Conservation (phyloP, 2,113 vertebrate species). For the Varanus komodoensis region DNA sequence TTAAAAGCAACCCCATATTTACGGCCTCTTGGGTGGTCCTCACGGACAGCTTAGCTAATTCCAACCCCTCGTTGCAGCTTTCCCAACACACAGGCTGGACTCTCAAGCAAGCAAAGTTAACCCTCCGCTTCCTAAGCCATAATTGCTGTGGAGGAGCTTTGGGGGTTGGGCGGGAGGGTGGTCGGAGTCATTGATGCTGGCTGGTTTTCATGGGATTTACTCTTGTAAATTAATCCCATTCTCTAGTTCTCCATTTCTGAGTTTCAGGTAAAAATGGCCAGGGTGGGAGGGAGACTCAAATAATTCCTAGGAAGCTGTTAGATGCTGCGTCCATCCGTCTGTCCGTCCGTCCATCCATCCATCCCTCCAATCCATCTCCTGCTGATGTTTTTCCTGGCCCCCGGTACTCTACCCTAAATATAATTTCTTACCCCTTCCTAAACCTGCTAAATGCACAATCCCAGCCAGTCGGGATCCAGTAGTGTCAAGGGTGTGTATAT, state of each 20-base stretch:
- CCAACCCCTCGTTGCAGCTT: conserved; percentile 65
- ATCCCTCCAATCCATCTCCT: background rate
- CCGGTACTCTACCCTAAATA: background rate
- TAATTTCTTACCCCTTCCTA: background rate
- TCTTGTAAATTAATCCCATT: background rate
- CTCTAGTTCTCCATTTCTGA: background rate
- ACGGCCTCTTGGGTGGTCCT: conserved; percentile 75
- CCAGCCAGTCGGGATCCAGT: background rate
- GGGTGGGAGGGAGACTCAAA: background rate
- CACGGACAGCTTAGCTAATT: conserved; percentile 63
- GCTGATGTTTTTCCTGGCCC: background rate
- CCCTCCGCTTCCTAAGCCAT: conserved; percentile 1
- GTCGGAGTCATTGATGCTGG: too few relatives aligned
- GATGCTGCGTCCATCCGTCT: background rate
- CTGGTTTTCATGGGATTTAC: background rate
- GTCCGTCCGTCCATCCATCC: background rate
- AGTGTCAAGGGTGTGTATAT: too few relatives aligned
- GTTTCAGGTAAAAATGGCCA: background rate
- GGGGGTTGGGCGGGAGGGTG: too few relatives aligned
- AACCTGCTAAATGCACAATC: background rate
- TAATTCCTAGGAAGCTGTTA: background rate
- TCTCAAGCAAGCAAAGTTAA: conserved; percentile 65
- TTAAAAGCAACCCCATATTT: conserved; percentile 73
- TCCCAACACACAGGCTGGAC: conserved; percentile 56
- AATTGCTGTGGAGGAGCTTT: background rate